Evolutionary conservation across 2,888 invertebrate species (phyloP), one percentile per base, ranked within the genome.

Genomic region (Eupithecia insigniata): DNA sequence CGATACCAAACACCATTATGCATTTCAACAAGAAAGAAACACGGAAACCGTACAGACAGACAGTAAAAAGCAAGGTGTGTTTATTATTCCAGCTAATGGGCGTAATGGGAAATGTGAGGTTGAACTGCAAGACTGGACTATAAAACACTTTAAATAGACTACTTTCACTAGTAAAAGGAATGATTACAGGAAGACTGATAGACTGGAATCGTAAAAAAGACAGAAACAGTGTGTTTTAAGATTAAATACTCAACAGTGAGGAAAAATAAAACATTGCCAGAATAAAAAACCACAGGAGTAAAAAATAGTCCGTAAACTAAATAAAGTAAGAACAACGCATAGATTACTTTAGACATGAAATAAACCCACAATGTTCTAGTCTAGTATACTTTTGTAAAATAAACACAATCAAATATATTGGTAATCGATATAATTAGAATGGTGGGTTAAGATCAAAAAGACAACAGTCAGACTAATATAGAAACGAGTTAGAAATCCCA

Each of bases 1-100:
- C 26, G 67, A 64, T 62, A 72, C 65, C 8, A 39, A 65, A 72
- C 66, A 61, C 66, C 61, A 69, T 72, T 61, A 51, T 43, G 67
- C 69, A 73, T 68, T 67, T 73, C 73, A 73, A 32, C 66, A 62
- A 51, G 43, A 28, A 30, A 36, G 58, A 58, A 66, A 66, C 58
- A 66, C 71, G 70, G 71, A 71, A 74, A 58, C 28, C 26, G 55
- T 26, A 67, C 51, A 65, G 58, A 46, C 32, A 61, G 61, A 39
- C 32, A 62, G 61, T 61, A 51, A 46, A 69, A 66, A 69, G 71
- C 16, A 69, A 61, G 16, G 60, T 30, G 34, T 67, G 74, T 71
- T 74, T 74, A 69, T 69, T 69, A 66, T 71, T 69, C 34, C 64
- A 60, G 66, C 58, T 67, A 71, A 74, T 74, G 69, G 69, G 26